Evolutionary conservation across 1,140 invertebrate species (phyloP), one percentile per base, ranked within the genome.

Genomic region (Cydia splendana): DNA sequence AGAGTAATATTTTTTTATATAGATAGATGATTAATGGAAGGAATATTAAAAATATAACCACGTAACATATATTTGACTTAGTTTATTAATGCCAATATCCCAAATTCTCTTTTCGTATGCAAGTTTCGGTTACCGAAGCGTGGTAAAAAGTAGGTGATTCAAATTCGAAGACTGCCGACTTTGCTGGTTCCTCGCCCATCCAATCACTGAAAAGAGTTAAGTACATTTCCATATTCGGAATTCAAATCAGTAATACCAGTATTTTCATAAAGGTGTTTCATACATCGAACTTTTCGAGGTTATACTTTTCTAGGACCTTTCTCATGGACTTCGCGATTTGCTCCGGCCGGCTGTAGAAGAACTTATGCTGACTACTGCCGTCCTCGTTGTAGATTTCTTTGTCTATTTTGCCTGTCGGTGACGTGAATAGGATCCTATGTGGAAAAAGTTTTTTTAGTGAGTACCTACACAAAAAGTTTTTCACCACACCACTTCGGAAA

Each of bases 351-450:
- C 91, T 94, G 85, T 95, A 95, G 86, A 94, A 95, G 82, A 94
- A 95, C 81, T 94, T 95, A 84, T 95, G 95, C 65, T 95, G 91
- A 34, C 85, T 90, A 85, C 94, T 94, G 1, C 95, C 95, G 15
- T 93, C 88, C 80, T 94, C 93, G 82, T 95, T 95, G 76, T 90
- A 93, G 38, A 95, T 92, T 4, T 95, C 92, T 5, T 87, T 80
- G 80, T 94, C 86, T 3, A 95, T 90, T 15, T 91, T 79, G 2
- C 94, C 94, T 76, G 89, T 86, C 12, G 94, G 92, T n/a, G 89
- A 89, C 9, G 93, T 78, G 82, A 94, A 93, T 1, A 94, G 79
- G 34, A 94, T 92, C 77, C 93, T 94, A 81, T 4, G 20, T 12
- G n/a, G 10, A 12, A 24, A 62, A 62, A 62, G 1, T 18, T 57